Evolutionary conservation across 37 sponge, comb jelly and placozoan genomes (phyloP).

Genomic region (Amphimedon queenslandica): DNA sequence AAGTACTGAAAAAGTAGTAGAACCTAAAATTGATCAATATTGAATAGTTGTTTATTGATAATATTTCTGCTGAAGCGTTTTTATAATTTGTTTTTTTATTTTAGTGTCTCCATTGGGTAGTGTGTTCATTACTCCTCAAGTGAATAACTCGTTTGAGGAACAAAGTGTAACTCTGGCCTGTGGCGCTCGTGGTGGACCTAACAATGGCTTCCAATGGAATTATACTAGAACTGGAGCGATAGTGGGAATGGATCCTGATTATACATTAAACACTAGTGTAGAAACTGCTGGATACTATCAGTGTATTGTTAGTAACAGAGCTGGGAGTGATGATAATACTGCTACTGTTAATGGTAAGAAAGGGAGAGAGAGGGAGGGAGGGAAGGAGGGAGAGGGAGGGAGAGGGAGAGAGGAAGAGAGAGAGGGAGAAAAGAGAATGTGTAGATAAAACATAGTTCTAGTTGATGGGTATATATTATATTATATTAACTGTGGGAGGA

Average conservation of each 20-base stretch:
- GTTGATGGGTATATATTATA: too few species aligned
- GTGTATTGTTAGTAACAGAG: conserved; percentile 1
- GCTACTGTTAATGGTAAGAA: background rate
- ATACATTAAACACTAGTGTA: background rate
- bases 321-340: too few species aligned
- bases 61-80: background rate
- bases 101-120: conserved; percentile 23
- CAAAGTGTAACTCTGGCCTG: conserved; percentile 6
- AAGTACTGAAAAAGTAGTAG: too few species aligned
- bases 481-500: too few species aligned
- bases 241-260: background rate
- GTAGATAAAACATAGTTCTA: too few species aligned
- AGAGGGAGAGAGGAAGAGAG: too few species aligned
- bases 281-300: background rate
- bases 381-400: too few species aligned
- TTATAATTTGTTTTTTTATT: background rate
- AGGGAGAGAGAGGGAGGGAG: too few species aligned
- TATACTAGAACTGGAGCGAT: background rate
- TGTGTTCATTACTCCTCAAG: background rate
- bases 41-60: too few species aligned
- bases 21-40: too few species aligned
- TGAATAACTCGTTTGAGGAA: background rate
- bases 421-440: too few species aligned
- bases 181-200: conserved; percentile 5
- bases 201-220: background rate